Conservation (phyloP, 2,797 vertebrate species). For the Prionace glauca region DNA sequence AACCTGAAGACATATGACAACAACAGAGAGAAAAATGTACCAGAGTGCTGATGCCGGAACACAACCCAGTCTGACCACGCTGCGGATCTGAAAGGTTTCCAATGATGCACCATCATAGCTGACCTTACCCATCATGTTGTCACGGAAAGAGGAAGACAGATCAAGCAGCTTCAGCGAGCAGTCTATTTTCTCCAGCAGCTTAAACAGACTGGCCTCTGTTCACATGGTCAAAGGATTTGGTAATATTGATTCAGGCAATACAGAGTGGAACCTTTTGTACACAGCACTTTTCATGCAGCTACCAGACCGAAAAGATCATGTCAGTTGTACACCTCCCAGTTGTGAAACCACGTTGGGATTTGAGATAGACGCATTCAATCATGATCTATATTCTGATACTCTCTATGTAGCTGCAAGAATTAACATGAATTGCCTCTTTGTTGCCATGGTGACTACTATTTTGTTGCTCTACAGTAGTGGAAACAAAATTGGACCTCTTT, state of each 20-base stretch:
- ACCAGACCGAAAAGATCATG: neutral
- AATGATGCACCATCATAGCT: neutral
- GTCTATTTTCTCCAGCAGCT: neutral
- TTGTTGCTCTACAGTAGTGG: no score
- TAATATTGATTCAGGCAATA: neutral
- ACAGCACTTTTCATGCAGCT: neutral
- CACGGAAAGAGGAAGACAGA: neutral
- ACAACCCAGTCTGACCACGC: neutral
- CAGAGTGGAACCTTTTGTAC: neutral
- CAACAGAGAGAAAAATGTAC: neutral
- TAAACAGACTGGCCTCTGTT: neutral
- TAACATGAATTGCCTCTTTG: neutral
- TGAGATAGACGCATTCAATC: neutral
- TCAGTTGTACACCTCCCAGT: neutral
- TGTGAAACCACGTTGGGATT: neutral
- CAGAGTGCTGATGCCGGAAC: neutral
- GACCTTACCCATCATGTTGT: neutral
- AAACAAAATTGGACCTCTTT: neutral
- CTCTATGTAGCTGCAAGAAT: neutral
- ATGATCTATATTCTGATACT: neutral
- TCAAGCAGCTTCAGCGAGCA: neutral
- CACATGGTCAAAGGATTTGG: neutral
- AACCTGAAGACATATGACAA: neutral
- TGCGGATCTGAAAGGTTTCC: neutral
- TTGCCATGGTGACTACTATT: neutral